phyloP scores from a whole-genome alignment of 2,888 invertebrate genomes.

The Camptogramma bilineatum region DNA sequence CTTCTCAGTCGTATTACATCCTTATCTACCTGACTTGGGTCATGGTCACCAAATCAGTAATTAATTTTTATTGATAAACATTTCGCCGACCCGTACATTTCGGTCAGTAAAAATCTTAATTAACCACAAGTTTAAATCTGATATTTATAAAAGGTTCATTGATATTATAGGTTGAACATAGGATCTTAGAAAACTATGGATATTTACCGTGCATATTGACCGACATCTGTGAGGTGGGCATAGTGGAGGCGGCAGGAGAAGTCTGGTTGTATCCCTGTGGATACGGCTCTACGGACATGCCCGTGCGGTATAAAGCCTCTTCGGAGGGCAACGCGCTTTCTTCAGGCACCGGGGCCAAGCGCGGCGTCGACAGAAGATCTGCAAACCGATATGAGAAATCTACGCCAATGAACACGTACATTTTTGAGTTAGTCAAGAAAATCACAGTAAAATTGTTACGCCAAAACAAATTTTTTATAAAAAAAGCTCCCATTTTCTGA shows the following conservation, averaged over 20 bases:
- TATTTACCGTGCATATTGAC: slow-evolving; percentile 66
- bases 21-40: neutral
- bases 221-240: slow-evolving; percentile 79
- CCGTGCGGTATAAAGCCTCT: slow-evolving; percentile 79
- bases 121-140: neutral
- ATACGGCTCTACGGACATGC: slow-evolving; percentile 77
- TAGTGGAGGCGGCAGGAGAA: slow-evolving; percentile 60
- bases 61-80: neutral
- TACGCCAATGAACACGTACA: slow-evolving; percentile 21
- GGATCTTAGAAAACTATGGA: neutral
- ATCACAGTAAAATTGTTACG: neutral
- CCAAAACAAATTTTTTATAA: no score
- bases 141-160: neutral
- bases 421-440: neutral
- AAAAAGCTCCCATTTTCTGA: no score
- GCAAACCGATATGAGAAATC: slow-evolving; percentile 38
- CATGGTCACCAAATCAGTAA: neutral
- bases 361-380: slow-evolving; percentile 75
- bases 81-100: neutral
- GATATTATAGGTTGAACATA: neutral
- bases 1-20: neutral
- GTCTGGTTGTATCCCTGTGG: slow-evolving; percentile 66
- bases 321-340: slow-evolving; percentile 81
- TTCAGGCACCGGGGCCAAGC: slow-evolving; percentile 87
- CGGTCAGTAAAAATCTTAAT: neutral